These are phyloP conservation scores for Caiman crocodilus DNA, from an alignment of 2,797 vertebrate species.

Conservation along the genomic window DNA sequence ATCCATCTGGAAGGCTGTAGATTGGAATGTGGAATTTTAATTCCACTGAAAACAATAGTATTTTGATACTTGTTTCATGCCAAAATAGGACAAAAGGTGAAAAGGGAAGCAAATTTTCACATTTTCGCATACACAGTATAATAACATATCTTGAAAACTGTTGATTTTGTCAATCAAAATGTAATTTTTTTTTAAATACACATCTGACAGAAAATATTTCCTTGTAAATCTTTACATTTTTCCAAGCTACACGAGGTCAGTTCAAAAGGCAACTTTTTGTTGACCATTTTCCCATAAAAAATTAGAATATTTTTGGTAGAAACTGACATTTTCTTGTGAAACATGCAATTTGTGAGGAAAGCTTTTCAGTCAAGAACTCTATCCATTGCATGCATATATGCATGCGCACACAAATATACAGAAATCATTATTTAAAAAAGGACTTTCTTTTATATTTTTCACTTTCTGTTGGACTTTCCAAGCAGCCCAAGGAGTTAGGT, in stretches of 20 bases:
- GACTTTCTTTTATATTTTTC: not conserved
- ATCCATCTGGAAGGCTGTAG: not conserved
- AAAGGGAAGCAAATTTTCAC: not conserved
- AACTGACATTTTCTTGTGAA: not conserved
- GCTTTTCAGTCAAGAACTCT: not conserved
- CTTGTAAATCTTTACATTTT: not conserved
- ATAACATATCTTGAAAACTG: not conserved
- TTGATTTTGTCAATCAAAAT: not conserved
- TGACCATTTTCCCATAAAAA: not conserved
- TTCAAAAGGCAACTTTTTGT: not conserved
- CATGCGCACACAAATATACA: not conserved
- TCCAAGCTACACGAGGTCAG: not conserved
- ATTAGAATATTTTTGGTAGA: not conserved
- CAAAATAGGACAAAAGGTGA: not conserved
- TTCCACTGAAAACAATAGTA: not conserved
- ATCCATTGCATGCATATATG: not conserved
- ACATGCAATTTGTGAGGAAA: not conserved
- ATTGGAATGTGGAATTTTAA: not conserved
- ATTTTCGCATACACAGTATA: not conserved
- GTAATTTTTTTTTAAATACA: not conserved
- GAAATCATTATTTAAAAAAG: not conserved
- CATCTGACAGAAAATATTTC: not conserved
- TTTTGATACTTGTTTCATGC: not conserved
- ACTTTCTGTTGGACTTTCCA: not conserved
- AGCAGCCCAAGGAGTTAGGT: not conserved